These are phyloP conservation scores for Varanus komodoensis DNA, from an alignment of 2,113 vertebrate genomes.

Conservation along the genomic window DNA sequence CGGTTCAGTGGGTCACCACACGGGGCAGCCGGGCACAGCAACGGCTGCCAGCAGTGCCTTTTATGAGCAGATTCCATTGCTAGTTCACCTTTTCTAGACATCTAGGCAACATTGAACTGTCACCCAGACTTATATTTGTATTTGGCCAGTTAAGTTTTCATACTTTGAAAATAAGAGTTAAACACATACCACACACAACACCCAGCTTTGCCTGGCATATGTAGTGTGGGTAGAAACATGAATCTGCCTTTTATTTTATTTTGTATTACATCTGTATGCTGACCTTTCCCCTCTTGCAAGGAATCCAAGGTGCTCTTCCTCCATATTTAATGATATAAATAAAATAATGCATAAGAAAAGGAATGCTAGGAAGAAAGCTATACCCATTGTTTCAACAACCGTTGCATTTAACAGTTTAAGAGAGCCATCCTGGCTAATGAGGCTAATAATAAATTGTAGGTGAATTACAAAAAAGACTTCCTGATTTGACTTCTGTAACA, in stretches of 20 bases:
- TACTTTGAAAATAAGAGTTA: not conserved
- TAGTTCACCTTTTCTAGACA: too few species aligned
- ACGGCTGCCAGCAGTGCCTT: too few species aligned
- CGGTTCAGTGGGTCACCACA: too few species aligned
- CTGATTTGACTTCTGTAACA: too few species aligned
- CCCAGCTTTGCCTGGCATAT: not conserved
- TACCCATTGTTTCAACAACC: not conserved
- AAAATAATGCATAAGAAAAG: not conserved
- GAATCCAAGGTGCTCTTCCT: too few species aligned
- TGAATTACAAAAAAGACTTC: not conserved
- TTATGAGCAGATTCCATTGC: too few species aligned
- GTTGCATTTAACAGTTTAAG: not conserved
- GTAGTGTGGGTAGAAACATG: not conserved
- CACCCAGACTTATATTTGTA: not conserved
- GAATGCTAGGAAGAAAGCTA: not conserved
- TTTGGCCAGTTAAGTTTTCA: not conserved
- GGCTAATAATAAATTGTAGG: not conserved
- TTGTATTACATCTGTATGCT: not conserved
- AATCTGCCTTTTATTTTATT: not conserved
- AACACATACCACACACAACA: too few species aligned
- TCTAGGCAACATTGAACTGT: too few species aligned
- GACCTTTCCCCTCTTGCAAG: too few species aligned
- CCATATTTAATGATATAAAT: too few species aligned
- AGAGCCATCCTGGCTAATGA: too few species aligned
- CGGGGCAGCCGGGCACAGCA: too few species aligned